Conservation (phyloP, 1,140 invertebrate species). For the Eupeodes corollae region DNA sequence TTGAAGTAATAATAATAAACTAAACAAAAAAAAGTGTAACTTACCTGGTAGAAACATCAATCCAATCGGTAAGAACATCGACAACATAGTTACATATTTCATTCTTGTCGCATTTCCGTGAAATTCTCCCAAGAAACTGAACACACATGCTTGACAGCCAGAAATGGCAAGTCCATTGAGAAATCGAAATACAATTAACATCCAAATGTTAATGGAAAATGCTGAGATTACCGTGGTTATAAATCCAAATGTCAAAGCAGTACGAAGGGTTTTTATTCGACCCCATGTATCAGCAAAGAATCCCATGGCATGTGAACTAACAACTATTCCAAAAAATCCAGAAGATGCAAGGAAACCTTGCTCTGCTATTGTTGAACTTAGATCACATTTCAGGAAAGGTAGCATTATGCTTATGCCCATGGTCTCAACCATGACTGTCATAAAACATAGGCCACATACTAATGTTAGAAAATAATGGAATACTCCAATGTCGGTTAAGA, state of each 20-base stretch:
- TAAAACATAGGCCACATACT: constrained; percentile 26
- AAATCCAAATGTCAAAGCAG: constrained; percentile 53
- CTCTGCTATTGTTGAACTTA: constrained; percentile 46
- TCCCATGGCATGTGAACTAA: constrained; percentile 60
- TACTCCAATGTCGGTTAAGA: constrained; percentile 18
- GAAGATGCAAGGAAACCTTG: constrained; percentile 55
- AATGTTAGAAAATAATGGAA: constrained; percentile 27
- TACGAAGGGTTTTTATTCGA: constrained; percentile 52
- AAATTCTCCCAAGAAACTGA: constrained; percentile 56
- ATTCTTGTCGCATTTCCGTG: constrained; percentile 39
- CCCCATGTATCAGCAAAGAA: constrained; percentile 66
- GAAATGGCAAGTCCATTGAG: constrained; percentile 59
- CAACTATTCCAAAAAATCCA: constrained; percentile 52
- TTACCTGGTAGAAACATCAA: constrained; percentile 54
- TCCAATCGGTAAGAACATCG: constrained; percentile 53
- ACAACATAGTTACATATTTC: constrained; percentile 44
- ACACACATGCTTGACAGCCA: constrained; percentile 52
- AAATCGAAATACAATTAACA: constrained; percentile 58
- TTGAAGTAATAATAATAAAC: not conserved
- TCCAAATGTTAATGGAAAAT: constrained; percentile 55
- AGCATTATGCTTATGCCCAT: constrained; percentile 29
- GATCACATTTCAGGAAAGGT: constrained; percentile 42
- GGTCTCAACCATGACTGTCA: constrained; percentile 32
- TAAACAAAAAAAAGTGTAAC: not conserved
- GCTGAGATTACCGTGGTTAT: constrained; percentile 53